These are phyloP conservation scores for Bacillus rossius DNA, from an alignment of 1,140 invertebrate genomes.

Conservation along the genomic window DNA sequence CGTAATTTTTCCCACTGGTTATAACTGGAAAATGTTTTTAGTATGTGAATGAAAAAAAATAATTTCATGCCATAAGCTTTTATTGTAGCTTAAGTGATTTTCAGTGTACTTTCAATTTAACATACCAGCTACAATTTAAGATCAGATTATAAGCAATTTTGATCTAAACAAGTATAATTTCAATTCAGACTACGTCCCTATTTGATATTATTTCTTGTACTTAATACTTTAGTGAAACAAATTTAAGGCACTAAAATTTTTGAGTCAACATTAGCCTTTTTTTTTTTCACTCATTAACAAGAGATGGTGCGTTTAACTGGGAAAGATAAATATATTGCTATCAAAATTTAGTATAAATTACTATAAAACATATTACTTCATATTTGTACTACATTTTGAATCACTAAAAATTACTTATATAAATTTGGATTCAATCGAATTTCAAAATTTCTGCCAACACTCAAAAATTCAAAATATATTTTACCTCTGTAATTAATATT, in stretches of 20 bases:
- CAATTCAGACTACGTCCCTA: not conserved
- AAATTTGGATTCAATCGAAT: not conserved
- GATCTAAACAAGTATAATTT: not conserved
- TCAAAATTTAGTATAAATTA: conserved; percentile 11
- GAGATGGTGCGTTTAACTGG: not conserved
- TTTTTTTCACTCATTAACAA: conserved; percentile 4
- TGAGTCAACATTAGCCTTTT: conserved; percentile 6
- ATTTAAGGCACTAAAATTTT: conserved; percentile 15
- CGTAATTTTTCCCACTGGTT: too few relatives aligned
- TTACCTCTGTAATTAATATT: not conserved
- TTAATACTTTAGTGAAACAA: not conserved
- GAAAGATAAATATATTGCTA: not conserved
- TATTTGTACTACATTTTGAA: conserved; percentile 2
- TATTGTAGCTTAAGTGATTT: too few relatives aligned
- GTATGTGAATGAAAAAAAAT: too few relatives aligned
- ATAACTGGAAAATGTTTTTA: too few relatives aligned
- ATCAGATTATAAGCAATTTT: not conserved
- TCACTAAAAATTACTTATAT: not conserved
- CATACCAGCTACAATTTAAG: not conserved
- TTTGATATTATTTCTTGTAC: not conserved
- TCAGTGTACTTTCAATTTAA: not conserved
- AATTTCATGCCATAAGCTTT: too few relatives aligned
- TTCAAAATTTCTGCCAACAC: not conserved
- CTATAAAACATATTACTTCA: conserved; percentile 5
- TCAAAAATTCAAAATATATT: not conserved